A percentile compares a stretch with the other conserved stretches of the same genome.
These are phyloP conservation scores for Serranus cabrilla DNA, from an alignment of 2,797 vertebrate genomes.

Conservation along the genomic window DNA sequence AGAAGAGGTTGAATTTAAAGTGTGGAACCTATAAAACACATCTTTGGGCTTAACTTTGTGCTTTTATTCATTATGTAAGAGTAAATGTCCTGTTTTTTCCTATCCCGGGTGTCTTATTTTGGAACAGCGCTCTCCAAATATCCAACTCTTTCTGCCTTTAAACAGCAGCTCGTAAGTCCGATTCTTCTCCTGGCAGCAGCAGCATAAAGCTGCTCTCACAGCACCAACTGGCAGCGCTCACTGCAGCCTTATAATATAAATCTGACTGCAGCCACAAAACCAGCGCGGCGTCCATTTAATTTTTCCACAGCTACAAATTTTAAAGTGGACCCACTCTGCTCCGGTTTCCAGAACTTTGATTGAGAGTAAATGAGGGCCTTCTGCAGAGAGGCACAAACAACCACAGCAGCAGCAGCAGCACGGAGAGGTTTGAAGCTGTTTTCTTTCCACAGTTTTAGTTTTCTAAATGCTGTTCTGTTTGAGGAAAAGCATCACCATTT, in stretches of 20 bases:
- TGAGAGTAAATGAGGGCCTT: slow-evolving; percentile 71
- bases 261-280: slow-evolving; percentile 65
- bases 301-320: slow-evolving; percentile 77
- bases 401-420: slow-evolving; percentile 15
- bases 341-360: slow-evolving; percentile 72
- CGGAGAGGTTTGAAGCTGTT: background rate
- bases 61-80: slow-evolving; percentile 5
- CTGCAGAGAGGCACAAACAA: slow-evolving; percentile 52
- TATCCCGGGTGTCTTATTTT: slow-evolving; percentile 2
- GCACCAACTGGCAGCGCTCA: slow-evolving; percentile 38
- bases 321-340: slow-evolving; percentile 61
- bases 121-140: slow-evolving; percentile 7
- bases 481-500: background rate
- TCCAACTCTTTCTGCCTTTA: background rate
- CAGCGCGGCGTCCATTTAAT: slow-evolving; percentile 54
- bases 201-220: slow-evolving; percentile 45
- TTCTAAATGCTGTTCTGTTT: slow-evolving; percentile 11
- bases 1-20: background rate
- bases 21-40: background rate
- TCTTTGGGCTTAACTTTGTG: background rate
- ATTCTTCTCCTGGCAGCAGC: slow-evolving; percentile 2
- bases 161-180: slow-evolving; percentile 15
- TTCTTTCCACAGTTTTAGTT: slow-evolving; percentile 13
- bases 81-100: slow-evolving; percentile 16
- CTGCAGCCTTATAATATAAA: slow-evolving; percentile 49